Evolutionary conservation across 92 coral and sea anemone genomes (phyloP), one percentile per base, ranked within the genome.

Genomic region (Parazoanthus darwini): DNA sequence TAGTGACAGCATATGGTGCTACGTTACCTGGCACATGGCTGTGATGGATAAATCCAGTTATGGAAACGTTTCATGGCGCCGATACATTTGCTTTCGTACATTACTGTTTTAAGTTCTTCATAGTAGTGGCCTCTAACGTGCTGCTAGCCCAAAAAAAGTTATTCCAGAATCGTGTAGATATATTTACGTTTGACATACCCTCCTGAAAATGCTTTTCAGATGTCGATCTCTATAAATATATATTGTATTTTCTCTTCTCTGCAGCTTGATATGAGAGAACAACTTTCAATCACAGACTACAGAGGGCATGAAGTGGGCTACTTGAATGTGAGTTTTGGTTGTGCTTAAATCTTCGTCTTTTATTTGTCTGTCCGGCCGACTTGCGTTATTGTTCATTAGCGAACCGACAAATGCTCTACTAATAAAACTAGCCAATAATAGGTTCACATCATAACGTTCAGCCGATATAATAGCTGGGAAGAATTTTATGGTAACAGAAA

Each of bases 231-330:
- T 13, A 11, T 54, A 54, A 29, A 14, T 54, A 15, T 0, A 63
- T 22, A 13, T 14, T 18, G 15, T 23, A 63, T 2, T 18, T 20
- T 63, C 42, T 38, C 58, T 76, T 22, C 25, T n/a, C 86, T 77
- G 46, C 82, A 96, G 98, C 89, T 96, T 91, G 98, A 96, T 77
- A 95, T 96, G 93, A 91, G 98, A 89, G 98, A 96, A 63, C 98
- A 96, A 42, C 94, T 96, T 5, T 91, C 94, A 36, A 86, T 96
- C 82, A 94, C 96, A 35, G 95, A 96, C 88, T 96, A 93, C 93
- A 88, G 91, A 88, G 98, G 98, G 56, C 78, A 80, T 51, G 98
- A 94, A 85, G 93, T 94, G 29, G 98, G 98, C 67, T 94, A 88
- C 84, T 88, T 96, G 65, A 96, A 96, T 58, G 98, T 96, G 89